phyloP scores from a whole-genome alignment of 1,140 invertebrate genomes.

The Medauroidea extradentata region DNA sequence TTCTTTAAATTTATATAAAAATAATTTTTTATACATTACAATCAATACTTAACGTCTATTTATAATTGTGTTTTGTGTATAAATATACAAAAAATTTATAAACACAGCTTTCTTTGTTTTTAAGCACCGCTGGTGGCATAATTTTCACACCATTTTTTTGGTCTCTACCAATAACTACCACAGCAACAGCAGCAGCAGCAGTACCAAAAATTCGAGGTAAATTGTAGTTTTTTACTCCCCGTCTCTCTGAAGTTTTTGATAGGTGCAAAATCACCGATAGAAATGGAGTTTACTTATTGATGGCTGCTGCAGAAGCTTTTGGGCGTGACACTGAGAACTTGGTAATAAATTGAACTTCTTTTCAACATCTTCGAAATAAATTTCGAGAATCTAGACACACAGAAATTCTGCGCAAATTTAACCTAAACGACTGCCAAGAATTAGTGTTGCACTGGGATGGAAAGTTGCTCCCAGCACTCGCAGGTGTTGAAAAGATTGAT shows the following conservation, averaged over 20 bases:
- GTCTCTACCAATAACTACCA: too few species aligned
- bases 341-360: constrained; percentile 11
- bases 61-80: too few species aligned
- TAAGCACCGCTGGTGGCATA: too few species aligned
- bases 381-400: background rate
- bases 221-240: too few species aligned
- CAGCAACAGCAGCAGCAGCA: too few species aligned
- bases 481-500: constrained; percentile 5
- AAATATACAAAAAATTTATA: too few species aligned
- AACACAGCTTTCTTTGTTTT: too few species aligned
- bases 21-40: too few species aligned
- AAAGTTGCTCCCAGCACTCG: constrained; percentile 1
- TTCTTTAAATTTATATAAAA: too few species aligned
- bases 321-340: constrained; percentile 1
- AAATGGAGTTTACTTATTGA: constrained; percentile 16
- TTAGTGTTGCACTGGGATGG: constrained; percentile 2
- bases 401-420: background rate
- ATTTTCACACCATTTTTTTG: too few species aligned
- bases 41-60: too few species aligned
- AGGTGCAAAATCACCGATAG: constrained; percentile 16
- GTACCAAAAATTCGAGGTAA: too few species aligned
- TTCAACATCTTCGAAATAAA: background rate
- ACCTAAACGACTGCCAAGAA: background rate
- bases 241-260: constrained; percentile 14
- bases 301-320: constrained; percentile 14